Conservation (phyloP, 1,140 invertebrate species). For the Halotydeus destructor region DNA sequence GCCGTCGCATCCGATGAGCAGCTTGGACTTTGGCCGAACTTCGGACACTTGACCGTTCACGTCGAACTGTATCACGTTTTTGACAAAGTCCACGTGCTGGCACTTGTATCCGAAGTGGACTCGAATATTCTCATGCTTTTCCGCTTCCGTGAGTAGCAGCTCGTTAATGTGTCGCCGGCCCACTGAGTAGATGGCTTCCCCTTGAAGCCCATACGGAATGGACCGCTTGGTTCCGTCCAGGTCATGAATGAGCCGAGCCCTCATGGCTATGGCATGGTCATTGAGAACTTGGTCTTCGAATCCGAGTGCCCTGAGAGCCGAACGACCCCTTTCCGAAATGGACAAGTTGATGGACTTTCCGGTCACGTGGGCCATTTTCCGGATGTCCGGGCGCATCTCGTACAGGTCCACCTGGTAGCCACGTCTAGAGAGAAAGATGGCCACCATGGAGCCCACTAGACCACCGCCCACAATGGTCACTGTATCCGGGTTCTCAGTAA, state of each 20-base stretch:
- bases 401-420: constrained; percentile 64
- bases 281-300: constrained; percentile 52
- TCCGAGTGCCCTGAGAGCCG: constrained; percentile 51
- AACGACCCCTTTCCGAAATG: constrained; percentile 57
- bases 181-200: constrained; percentile 78
- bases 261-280: constrained; percentile 70
- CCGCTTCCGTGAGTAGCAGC: constrained; percentile 52
- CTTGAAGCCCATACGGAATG: constrained; percentile 54
- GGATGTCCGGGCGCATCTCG: constrained; percentile 59
- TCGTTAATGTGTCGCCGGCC: constrained; percentile 66
- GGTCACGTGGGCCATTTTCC: constrained; percentile 30
- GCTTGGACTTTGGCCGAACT: no score
- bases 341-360: constrained; percentile 86
- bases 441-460: constrained; percentile 72
- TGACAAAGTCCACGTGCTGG: constrained; percentile 37
- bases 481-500: no score
- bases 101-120: constrained; percentile 71
- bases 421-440: constrained; percentile 59
- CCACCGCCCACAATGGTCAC: no score
- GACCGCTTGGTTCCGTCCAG: constrained; percentile 41
- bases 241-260: constrained; percentile 67
- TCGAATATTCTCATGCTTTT: constrained; percentile 53
- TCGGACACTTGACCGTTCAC: no score
- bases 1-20: constrained; percentile 83
- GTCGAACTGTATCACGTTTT: constrained; percentile 44